Base-by-base conservation (phyloP, 1,140 invertebrate species). In the Calliopsis andreniformis region DNA sequence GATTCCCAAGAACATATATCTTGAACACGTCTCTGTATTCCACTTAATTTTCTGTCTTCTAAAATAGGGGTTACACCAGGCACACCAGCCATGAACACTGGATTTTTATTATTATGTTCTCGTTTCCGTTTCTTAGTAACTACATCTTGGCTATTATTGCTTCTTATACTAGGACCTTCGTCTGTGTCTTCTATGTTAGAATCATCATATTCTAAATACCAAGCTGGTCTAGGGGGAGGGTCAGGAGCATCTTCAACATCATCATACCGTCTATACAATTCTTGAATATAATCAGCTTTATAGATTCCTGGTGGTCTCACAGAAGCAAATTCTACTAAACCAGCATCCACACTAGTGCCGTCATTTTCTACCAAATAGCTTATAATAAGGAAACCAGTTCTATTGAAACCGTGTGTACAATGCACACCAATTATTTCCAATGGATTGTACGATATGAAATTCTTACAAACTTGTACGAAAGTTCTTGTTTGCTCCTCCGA, bases 361-460 rank as follows among this genome's bases (percentile, higher is more conserved):
- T 95, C 91, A 71, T 94, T 93, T 92, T 98, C 95, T 7, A 99
- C 96, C 85, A 99, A 93, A 91, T 97, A 99, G 2, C 97, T 95
- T 59, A 96, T 94, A 61, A 99, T 97, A 0, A 99, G 92, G 89
- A 99, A 99, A 1, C 97, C 99, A 30, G 98, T 99, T 84, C 99
- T 93, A 91, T 99, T 99, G 88, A 99, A 99, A 0, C 99, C 99
- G 93, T 99, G 99, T 0, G 99, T 99, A 88, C 99, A 99, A 90
- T 99, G 99, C 39, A 99, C 96, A 56, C 95, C 97, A 79, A 98
- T 96, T 20, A 95, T 92, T 84, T 97, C 94, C 72, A 97, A 89
- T 4, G 97, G 97, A 90, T 96, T 92, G 83, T 97, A 93, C n/a
- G 92, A 91, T 32, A 98, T 95, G 84, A 98, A 98, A 59, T 94